These are phyloP conservation scores for Nematostella vectensis DNA, from an alignment of 92 coral and sea anemone genomes.

Conservation along the genomic window DNA sequence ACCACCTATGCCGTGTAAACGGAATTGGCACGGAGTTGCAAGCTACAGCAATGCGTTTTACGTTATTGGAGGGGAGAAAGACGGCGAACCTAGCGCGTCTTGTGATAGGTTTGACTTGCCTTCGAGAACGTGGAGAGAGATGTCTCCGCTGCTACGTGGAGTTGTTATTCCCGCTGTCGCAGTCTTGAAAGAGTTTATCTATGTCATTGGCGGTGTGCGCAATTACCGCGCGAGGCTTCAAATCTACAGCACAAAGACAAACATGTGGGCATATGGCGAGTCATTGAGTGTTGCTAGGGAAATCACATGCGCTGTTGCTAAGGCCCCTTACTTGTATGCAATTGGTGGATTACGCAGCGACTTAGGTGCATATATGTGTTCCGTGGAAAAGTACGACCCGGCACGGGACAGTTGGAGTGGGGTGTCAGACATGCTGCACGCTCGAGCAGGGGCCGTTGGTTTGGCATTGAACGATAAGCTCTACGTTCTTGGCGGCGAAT, in stretches of 20 bases:
- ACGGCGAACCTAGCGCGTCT: constrained; percentile 48
- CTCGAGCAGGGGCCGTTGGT: constrained; percentile 70
- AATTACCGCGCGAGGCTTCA: constrained; percentile 69
- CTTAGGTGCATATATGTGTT: constrained; percentile 60
- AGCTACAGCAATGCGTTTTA: constrained; percentile 30
- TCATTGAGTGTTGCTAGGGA: constrained; percentile 66
- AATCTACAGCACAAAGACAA: constrained; percentile 49
- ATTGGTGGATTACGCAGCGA: constrained; percentile 72
- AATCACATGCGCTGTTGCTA: constrained; percentile 69
- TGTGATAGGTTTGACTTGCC: constrained; percentile 48
- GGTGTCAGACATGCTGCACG: constrained; percentile 52
- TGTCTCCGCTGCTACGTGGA: constrained; percentile 38
- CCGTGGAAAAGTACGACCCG: constrained; percentile 82
- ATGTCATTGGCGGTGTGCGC: constrained; percentile 72
- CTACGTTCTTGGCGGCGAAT: constrained; percentile 78
- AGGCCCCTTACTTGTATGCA: constrained; percentile 59
- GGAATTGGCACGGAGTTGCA: constrained; percentile 78
- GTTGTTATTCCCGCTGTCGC: constrained; percentile 60
- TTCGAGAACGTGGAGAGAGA: constrained; percentile 38
- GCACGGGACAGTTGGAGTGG: constrained; percentile 54
- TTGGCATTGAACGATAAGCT: constrained; percentile 44
- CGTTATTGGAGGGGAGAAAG: constrained; percentile 71
- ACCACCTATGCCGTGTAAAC: constrained; percentile 43
- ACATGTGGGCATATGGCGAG: constrained; percentile 56
- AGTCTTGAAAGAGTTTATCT: constrained; percentile 39